Base-by-base conservation (phyloP, 1,140 invertebrate species). In the Sycobia sp. region DNA sequence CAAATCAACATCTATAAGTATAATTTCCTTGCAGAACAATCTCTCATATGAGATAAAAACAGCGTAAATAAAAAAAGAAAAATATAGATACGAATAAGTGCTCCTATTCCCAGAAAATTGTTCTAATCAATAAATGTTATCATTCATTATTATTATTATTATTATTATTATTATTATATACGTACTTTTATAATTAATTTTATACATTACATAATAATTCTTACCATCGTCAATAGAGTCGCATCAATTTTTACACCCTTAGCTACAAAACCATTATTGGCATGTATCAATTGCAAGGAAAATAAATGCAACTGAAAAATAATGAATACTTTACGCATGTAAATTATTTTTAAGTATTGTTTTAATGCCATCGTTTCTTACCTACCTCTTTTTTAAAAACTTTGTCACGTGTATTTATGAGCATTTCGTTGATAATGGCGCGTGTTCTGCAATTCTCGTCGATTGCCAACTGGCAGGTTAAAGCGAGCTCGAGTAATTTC, bases 301-400 rank as follows among this genome's bases (percentile, higher is more conserved):
- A 76, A 76, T 23, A 72, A n/a, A 22, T 75, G 57, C 16, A 76
- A 27, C 76, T 78, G 54, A 4, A 74, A 71, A 34, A 41, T 11
- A 59, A 55, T 62, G 5, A 32, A 51, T 0, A 41, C 29, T 3
- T 16, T 22, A 4, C 18, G 4, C 3, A 51, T 11, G 32, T 51
- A 20, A 36, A 23, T 14, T 41, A 0, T 22, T 32, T 49, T 16
- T 18, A 36, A 36, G 27, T 8, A 53, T 32, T 32, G 11, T 7
- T 32, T 32, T 32, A 32, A 32, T 7, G 29, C 36, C 29, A 20
- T 20, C 16, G 23, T 46, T 34, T n/a, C n/a, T n/a, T 7, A 32
- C 43, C 60, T 71, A 80, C 78, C 72, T 81, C 77, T 39, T 74
- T 70, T 59, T 76, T 77, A 10, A 76, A 56, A 8, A 70, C 39